These are phyloP conservation scores for Julus scanicus DNA, from an alignment of 2,888 invertebrate species.

Conservation along the genomic window DNA sequence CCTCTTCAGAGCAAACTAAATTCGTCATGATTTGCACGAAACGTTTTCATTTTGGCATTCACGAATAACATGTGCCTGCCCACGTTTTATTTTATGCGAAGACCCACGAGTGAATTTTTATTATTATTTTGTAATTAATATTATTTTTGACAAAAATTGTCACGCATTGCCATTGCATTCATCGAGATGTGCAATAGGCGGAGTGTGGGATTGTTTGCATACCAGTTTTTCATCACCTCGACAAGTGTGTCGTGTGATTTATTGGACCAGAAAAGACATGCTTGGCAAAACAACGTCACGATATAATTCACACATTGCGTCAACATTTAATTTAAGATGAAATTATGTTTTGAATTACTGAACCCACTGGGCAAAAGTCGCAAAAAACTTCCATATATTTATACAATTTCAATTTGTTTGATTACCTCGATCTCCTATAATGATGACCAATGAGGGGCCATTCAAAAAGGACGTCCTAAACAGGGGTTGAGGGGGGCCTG, in stretches of 20 bases:
- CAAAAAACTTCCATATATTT: too few relatives aligned
- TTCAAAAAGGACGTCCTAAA: too few relatives aligned
- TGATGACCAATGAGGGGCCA: too few relatives aligned
- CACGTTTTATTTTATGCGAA: neutral
- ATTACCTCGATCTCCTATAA: too few relatives aligned
- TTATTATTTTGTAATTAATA: neutral
- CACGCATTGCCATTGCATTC: neutral
- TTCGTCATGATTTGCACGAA: neutral
- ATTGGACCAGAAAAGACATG: conserved; percentile 16
- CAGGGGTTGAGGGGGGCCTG: too few relatives aligned
- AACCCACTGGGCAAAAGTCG: neutral
- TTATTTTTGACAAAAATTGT: neutral
- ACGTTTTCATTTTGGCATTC: neutral
- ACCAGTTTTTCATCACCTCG: neutral
- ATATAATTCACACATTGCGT: neutral
- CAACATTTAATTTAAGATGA: neutral
- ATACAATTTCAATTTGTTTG: too few relatives aligned
- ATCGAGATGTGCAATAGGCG: neutral
- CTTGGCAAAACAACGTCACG: neutral
- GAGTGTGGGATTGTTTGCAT: conserved; percentile 12
- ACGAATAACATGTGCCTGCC: neutral
- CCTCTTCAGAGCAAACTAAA: neutral
- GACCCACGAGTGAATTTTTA: neutral
- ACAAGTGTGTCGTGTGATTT: neutral
- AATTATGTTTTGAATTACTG: conserved; percentile 12